A percentile compares a stretch with the other conserved stretches of the same genome.
Evolutionary conservation across 2,797 vertebrate species (phyloP).

Genomic region (Hozukius guyotensis): DNA sequence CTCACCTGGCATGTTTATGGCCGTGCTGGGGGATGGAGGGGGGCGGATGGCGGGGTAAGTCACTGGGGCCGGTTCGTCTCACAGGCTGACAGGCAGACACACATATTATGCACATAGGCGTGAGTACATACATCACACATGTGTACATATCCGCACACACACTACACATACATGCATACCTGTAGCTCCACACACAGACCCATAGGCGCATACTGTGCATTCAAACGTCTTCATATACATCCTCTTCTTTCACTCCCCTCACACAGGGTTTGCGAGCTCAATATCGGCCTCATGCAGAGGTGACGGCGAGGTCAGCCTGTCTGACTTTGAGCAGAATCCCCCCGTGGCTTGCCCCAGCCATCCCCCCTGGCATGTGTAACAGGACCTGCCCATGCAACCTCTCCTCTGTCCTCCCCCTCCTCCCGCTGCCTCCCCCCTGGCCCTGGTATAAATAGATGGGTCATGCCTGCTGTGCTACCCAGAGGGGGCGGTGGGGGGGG

Average conservation of each 20-base stretch:
- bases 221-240: conserved; percentile 8
- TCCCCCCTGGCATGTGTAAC: conserved; percentile 83
- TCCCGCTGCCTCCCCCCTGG: conserved; percentile 50
- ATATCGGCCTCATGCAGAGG: conserved; percentile 78
- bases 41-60: conserved; percentile 2
- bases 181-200: not conserved
- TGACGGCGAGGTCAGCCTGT: conserved; percentile 82
- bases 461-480: conserved; percentile 70
- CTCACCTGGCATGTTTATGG: conserved; percentile 76
- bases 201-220: not conserved
- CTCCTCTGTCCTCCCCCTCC: conserved; percentile 31
- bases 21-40: conserved; percentile 43
- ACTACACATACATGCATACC: not conserved
- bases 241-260: conserved; percentile 8
- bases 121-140: conserved; percentile 24
- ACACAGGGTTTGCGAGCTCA: conserved; percentile 55
- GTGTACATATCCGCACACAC: conserved; percentile 1
- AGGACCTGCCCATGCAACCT: conserved; percentile 75
- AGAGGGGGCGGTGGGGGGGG: conserved; percentile 21
- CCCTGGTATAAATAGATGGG: conserved; percentile 84
- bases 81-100: conserved; percentile 61
- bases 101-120: conserved; percentile 39
- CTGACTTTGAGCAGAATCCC: conserved; percentile 81
- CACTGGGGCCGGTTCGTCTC: conserved; percentile 62
- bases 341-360: conserved; percentile 72